phyloP scores from a whole-genome alignment of 2,113 vertebrate species.

The Brachionichthys hirsutus region DNA sequence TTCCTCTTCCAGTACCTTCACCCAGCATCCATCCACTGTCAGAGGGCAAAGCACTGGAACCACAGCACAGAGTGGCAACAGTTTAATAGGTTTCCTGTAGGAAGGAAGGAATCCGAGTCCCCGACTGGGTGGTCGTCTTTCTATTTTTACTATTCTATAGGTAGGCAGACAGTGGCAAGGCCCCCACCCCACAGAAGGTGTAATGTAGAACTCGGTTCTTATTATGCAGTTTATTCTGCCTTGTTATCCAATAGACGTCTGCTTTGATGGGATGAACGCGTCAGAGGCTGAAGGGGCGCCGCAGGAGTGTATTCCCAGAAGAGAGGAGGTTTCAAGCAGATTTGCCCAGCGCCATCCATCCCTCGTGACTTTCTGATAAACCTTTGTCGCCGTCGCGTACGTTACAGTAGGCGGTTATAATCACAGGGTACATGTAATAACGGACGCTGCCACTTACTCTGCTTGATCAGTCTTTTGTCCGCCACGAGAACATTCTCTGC shows the following conservation, averaged over 20 bases:
- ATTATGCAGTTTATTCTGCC: slow-evolving; percentile 63
- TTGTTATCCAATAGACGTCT: slow-evolving; percentile 63
- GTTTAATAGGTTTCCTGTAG: slow-evolving; percentile 66
- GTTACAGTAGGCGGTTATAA: no score
- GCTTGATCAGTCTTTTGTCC: slow-evolving; percentile 95
- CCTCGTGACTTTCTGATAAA: slow-evolving; percentile 42
- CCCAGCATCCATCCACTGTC: no score
- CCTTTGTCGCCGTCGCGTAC: slow-evolving; percentile 22
- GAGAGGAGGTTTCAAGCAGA: slow-evolving; percentile 32
- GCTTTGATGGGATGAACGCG: slow-evolving; percentile 62
- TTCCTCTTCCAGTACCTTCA: slow-evolving; percentile 28
- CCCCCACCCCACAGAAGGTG: slow-evolving; percentile 12
- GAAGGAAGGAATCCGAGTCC: slow-evolving; percentile 48
- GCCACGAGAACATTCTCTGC: slow-evolving; percentile 98
- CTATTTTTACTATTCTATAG: slow-evolving; percentile 47
- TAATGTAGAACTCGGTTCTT: slow-evolving; percentile 57
- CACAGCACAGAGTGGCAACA: slow-evolving; percentile 44
- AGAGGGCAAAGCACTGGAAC: no score
- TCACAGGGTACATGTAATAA: neutral
- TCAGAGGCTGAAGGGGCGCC: no score
- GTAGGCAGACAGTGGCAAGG: slow-evolving; percentile 19
- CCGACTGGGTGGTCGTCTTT: slow-evolving; percentile 47
- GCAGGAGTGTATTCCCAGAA: no score
- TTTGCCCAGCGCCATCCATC: slow-evolving; percentile 32
- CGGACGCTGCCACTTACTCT: slow-evolving; percentile 84